Evolutionary conservation across 2,888 invertebrate species (phyloP).

Genomic region (Calameuta pallipes): DNA sequence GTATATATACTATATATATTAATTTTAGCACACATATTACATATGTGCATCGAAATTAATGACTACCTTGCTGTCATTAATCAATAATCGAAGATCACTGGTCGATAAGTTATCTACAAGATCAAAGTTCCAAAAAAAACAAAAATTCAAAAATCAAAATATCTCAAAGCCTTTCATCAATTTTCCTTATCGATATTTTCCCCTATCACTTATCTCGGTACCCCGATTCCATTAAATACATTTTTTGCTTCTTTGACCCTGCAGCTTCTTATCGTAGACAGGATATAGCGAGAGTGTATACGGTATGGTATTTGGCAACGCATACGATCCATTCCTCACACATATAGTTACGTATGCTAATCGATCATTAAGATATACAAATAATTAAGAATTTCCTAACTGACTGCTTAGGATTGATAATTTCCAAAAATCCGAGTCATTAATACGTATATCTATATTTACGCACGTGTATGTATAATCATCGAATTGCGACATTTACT

Average conservation of each 20-base stretch:
- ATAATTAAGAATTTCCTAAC: conserved; percentile 41
- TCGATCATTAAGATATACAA: conserved; percentile 43
- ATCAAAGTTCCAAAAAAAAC: background rate
- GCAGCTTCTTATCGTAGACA: background rate
- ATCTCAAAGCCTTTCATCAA: no score
- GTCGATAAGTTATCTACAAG: background rate
- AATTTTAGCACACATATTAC: no score
- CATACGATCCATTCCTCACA: background rate
- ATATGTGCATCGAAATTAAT: background rate
- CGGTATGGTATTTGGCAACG: background rate
- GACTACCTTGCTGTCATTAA: background rate
- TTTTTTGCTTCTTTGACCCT: background rate
- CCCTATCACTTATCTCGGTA: no score
- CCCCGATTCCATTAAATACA: background rate
- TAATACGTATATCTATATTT: background rate
- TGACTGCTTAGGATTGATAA: background rate
- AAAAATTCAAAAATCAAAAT: no score
- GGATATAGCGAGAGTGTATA: background rate
- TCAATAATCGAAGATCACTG: background rate
- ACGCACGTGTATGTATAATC: background rate
- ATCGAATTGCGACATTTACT: background rate
- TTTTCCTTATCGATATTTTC: background rate
- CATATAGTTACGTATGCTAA: conserved; percentile 14
- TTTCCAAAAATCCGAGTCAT: background rate
- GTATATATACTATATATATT: background rate